A percentile compares a stretch with the other conserved stretches of the same genome.
These are phyloP conservation scores for Phoeniculus purpureus DNA, from an alignment of 2,797 vertebrate species.

Conservation along the genomic window DNA sequence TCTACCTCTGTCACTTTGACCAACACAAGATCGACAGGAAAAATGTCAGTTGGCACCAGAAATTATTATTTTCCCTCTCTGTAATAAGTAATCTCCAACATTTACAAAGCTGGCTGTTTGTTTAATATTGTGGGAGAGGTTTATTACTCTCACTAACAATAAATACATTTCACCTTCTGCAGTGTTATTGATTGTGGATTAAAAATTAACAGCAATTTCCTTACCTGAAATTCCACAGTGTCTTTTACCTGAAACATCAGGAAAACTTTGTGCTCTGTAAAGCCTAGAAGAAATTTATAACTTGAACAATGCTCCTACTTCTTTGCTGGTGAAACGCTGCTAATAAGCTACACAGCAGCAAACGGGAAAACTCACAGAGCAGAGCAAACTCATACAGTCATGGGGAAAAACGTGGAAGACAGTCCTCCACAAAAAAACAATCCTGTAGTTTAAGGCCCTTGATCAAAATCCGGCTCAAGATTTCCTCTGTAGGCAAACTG, in stretches of 20 bases:
- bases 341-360: neutral
- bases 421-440: neutral
- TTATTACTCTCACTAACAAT: constrained; percentile 1
- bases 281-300: neutral
- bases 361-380: neutral
- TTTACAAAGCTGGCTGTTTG: neutral
- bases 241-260: neutral
- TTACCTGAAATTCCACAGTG: constrained; percentile 2
- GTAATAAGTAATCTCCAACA: neutral
- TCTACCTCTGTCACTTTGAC: neutral
- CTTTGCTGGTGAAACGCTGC: neutral
- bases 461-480: neutral
- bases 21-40: neutral
- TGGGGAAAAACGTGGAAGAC: neutral
- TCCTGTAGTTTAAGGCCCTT: neutral
- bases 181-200: neutral
- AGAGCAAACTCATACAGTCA: neutral
- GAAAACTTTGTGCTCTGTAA: neutral
- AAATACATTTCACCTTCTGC: neutral
- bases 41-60: neutral
- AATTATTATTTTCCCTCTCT: constrained; percentile 11
- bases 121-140: constrained; percentile 15
- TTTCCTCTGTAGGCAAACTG: neutral
- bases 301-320: neutral
- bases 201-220: constrained; percentile 11